A percentile compares a stretch with the other conserved stretches of the same genome.
phyloP scores from a whole-genome alignment of 1,140 invertebrate genomes.

The Panagrolaimus sp. region DNA sequence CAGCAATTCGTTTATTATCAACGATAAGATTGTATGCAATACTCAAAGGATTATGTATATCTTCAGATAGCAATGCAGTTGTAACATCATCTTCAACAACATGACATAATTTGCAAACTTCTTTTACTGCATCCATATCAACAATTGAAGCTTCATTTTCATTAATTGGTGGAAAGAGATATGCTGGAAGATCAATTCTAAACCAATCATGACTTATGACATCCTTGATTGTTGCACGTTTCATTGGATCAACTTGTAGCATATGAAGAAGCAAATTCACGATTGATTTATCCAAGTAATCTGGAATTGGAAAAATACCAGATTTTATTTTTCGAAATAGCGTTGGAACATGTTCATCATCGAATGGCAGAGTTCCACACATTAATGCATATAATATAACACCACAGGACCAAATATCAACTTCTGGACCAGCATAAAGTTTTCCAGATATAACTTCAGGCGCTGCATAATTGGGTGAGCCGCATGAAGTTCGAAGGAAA shows the following conservation, averaged over 20 bases:
- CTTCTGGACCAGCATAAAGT: slow-evolving; percentile 90
- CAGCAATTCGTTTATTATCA: slow-evolving; percentile 89
- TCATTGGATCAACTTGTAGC: slow-evolving; percentile 96
- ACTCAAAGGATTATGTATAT: slow-evolving; percentile 92
- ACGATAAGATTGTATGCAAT: slow-evolving; percentile 98
- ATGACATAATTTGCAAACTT: slow-evolving; percentile 87
- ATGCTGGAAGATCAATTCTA: slow-evolving; percentile 86
- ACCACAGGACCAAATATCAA: slow-evolving; percentile 99
- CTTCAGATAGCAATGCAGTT: slow-evolving; percentile 78
- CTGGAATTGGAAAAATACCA: slow-evolving; percentile 94
- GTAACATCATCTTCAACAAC: slow-evolving; percentile 84
- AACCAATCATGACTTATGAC: slow-evolving; percentile 99
- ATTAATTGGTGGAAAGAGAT: slow-evolving; percentile 89
- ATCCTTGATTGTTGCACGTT: slow-evolving; percentile 90
- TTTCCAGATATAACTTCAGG: slow-evolving; percentile 99
- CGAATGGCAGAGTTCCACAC: slow-evolving; percentile 95
- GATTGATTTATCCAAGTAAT: slow-evolving; percentile 92
- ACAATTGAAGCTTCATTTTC: slow-evolving; percentile 95
- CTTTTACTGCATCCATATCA: slow-evolving; percentile 86
- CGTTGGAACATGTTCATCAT: slow-evolving; percentile 95
- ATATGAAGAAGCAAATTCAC: slow-evolving; percentile 88
- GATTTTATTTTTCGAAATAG: slow-evolving; percentile 97
- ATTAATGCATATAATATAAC: slow-evolving; percentile 95
- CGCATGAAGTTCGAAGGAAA: slow-evolving; percentile 94
- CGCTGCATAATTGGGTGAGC: slow-evolving; percentile 97